phyloP scores from a whole-genome alignment of 2,888 invertebrate species.

The Luperina nickerlii region DNA sequence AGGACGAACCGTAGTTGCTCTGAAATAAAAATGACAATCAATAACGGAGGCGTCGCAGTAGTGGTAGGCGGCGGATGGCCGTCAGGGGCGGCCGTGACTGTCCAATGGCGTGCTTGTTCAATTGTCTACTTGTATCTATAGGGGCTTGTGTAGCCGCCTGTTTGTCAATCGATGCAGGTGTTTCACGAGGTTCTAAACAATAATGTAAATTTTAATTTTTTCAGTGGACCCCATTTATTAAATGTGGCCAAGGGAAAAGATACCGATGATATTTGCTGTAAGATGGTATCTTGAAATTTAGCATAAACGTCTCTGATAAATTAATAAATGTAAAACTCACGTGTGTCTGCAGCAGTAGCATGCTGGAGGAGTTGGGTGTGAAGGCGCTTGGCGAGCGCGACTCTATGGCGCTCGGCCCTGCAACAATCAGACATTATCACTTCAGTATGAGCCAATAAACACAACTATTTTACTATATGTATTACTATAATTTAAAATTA shows the following conservation, averaged over 20 bases:
- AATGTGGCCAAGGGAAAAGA: neutral
- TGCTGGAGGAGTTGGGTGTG: slow-evolving; percentile 93
- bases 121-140: slow-evolving; percentile 64
- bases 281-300: neutral
- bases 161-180: slow-evolving; percentile 75
- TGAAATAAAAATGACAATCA: slow-evolving; percentile 89
- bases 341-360: slow-evolving; percentile 98
- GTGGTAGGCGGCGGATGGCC: slow-evolving; percentile 82
- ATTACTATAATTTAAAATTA: slow-evolving; percentile 5
- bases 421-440: slow-evolving; percentile 79
- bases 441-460: slow-evolving; percentile 48
- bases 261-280: neutral
- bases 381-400: slow-evolving; percentile 90
- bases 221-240: neutral
- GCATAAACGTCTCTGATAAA: neutral
- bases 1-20: slow-evolving; percentile 95
- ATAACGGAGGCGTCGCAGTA: slow-evolving; percentile 83
- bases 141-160: slow-evolving; percentile 65
- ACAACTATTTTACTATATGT: slow-evolving; percentile 8
- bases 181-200: slow-evolving; percentile 65
- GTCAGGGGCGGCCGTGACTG: slow-evolving; percentile 81
- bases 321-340: slow-evolving; percentile 87
- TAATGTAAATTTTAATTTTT: slow-evolving; percentile 31
- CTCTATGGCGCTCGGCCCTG: slow-evolving; percentile 90
- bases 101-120: slow-evolving; percentile 81